Percentiles rank a stretch among this genome's conserved stretches.
Evolutionary conservation across 1,140 invertebrate genomes (phyloP).

Genomic region (Zaprionus inermis): DNA sequence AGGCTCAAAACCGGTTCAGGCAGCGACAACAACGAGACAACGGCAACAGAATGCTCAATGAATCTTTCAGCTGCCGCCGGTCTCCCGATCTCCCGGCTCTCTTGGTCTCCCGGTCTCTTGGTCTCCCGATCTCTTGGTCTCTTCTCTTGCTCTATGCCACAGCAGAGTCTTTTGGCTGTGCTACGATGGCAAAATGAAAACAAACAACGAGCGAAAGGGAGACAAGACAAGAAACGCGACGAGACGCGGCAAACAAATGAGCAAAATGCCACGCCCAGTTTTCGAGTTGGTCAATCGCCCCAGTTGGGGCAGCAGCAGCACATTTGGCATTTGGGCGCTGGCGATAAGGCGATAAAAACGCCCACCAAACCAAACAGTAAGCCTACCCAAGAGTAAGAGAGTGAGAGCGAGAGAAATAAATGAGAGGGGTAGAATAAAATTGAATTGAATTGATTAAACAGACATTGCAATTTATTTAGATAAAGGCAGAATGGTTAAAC

Average conservation of each 20-base stretch:
- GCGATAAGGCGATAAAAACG: slow-evolving; percentile 43
- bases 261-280: slow-evolving; percentile 12
- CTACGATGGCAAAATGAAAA: slow-evolving; percentile 35
- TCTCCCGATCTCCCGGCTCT: not conserved
- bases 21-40: slow-evolving; percentile 11
- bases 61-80: slow-evolving; percentile 47
- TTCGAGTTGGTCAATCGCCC: not conserved
- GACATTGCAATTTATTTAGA: slow-evolving; percentile 29
- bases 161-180: slow-evolving; percentile 1
- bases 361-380: slow-evolving; percentile 12
- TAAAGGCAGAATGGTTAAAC: not conserved
- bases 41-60: slow-evolving; percentile 61
- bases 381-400: not conserved
- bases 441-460: slow-evolving; percentile 27
- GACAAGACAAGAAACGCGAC: slow-evolving; percentile 7
- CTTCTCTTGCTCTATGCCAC: not conserved
- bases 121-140: not conserved
- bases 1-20: slow-evolving; percentile 57
- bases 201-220: slow-evolving; percentile 16
- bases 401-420: not conserved
- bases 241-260: slow-evolving; percentile 14
- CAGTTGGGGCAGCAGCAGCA: not conserved
- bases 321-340: slow-evolving; percentile 24
- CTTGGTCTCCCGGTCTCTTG: not conserved
- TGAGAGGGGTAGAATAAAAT: not conserved